phyloP scores from a whole-genome alignment of 1,140 invertebrate species.

The Solen grandis region DNA sequence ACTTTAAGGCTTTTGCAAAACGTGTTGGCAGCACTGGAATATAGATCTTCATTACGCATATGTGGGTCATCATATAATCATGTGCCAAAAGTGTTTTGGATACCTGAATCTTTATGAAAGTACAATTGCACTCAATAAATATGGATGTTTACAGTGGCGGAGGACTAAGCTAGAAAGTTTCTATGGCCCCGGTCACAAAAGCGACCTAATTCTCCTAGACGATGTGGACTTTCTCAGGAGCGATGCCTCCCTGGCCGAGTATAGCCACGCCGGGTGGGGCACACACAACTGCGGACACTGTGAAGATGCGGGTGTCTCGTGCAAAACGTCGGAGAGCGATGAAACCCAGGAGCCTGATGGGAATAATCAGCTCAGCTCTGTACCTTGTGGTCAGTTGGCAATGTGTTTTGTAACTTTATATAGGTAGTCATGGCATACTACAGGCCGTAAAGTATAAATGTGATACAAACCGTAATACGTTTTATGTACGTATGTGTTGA shows the following conservation, averaged over 20 bases:
- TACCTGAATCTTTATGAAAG: too few species aligned
- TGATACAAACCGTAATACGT: too few species aligned
- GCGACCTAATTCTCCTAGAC: slow-evolving; percentile 84
- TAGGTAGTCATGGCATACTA: background rate
- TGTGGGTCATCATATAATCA: too few species aligned
- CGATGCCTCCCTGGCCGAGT: slow-evolving; percentile 86
- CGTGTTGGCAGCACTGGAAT: too few species aligned
- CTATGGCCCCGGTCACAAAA: slow-evolving; percentile 33
- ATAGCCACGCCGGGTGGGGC: slow-evolving; percentile 88
- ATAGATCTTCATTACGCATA: too few species aligned
- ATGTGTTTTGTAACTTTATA: background rate
- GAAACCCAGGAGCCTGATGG: background rate
- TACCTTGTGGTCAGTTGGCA: background rate
- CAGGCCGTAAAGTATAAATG: too few species aligned
- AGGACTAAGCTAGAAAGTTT: background rate
- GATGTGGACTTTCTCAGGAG: slow-evolving; percentile 87
- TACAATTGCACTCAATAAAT: too few species aligned
- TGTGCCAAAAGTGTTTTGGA: too few species aligned
- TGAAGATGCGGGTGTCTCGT: slow-evolving; percentile 82
- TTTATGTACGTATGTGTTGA: too few species aligned
- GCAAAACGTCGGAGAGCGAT: slow-evolving; percentile 14
- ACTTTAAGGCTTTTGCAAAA: too few species aligned
- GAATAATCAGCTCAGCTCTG: background rate
- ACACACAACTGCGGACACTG: slow-evolving; percentile 86
- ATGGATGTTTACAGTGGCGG: slow-evolving; percentile 20